A percentile compares a stretch with the other conserved stretches of the same genome.
Evolutionary conservation across 2,797 vertebrate species (phyloP).

Genomic region (Enteromius trimaculatus): DNA sequence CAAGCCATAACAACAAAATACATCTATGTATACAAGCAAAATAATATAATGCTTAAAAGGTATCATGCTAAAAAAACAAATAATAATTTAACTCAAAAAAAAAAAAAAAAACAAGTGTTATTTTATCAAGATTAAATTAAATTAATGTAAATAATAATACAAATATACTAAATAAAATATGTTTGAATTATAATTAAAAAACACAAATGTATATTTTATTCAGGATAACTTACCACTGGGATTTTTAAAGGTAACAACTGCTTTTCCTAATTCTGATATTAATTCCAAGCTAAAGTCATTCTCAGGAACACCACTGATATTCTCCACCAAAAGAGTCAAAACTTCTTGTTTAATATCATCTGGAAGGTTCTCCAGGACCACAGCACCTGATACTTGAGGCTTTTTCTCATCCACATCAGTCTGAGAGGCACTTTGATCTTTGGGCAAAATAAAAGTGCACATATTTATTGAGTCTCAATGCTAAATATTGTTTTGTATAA

Average conservation of each 20-base stretch:
- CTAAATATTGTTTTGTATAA: not conserved
- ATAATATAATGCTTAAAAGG: not conserved
- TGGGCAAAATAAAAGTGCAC: constrained; percentile 12
- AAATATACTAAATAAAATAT: not conserved
- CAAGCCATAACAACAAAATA: not conserved
- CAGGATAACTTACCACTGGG: constrained; percentile 59
- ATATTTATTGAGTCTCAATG: not conserved
- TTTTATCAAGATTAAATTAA: not conserved
- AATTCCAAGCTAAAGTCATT: constrained; percentile 65
- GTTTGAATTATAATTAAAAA: not conserved
- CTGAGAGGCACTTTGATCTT: not conserved
- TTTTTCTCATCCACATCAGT: constrained; percentile 5
- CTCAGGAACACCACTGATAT: constrained; percentile 57
- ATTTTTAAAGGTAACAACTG: constrained; percentile 68
- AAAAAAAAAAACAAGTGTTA: not conserved
- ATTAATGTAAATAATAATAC: not conserved
- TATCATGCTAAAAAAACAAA: not conserved
- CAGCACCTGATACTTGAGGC: not conserved
- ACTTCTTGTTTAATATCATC: constrained; percentile 54
- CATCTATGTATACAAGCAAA: not conserved
- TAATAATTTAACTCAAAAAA: not conserved
- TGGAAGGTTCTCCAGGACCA: constrained; percentile 67
- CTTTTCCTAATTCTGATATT: constrained; percentile 64
- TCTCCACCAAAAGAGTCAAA: constrained; percentile 72
- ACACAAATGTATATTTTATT: not conserved